Evolutionary conservation across 2,797 vertebrate species (phyloP).

Genomic region (Tokudaia tokunoshimensis): DNA sequence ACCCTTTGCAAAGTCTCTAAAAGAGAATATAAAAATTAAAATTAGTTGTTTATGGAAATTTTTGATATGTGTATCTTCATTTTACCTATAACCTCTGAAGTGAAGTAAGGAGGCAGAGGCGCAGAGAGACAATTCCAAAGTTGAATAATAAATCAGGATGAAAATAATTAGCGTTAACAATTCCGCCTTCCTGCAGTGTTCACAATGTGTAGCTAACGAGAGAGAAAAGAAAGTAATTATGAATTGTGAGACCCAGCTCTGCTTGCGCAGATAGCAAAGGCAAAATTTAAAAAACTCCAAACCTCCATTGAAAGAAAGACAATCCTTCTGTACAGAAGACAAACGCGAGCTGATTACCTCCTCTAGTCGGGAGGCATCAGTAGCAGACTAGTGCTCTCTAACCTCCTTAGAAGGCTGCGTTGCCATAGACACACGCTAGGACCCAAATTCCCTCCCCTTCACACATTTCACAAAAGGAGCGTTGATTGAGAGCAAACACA

Average conservation of each 20-base stretch:
- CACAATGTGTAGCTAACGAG: slow-evolving; percentile 52
- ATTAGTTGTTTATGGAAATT: slow-evolving; percentile 45
- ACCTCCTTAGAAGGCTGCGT: slow-evolving; percentile 24
- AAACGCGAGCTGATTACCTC: slow-evolving; percentile 68
- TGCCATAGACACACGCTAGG: slow-evolving; percentile 46
- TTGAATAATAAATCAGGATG: slow-evolving; percentile 61
- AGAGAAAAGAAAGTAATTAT: slow-evolving; percentile 65
- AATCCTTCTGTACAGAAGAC: slow-evolving; percentile 66
- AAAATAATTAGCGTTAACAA: slow-evolving; percentile 66
- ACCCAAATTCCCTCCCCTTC: slow-evolving; percentile 21
- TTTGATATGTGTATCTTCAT: slow-evolving; percentile 47
- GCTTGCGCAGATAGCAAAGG: slow-evolving; percentile 57
- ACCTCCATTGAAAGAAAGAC: slow-evolving; percentile 54
- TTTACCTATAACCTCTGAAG: slow-evolving; percentile 56
- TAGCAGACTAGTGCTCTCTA: neutral
- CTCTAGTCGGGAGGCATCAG: slow-evolving; percentile 9
- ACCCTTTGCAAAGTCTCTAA: neutral
- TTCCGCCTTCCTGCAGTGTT: slow-evolving; percentile 30
- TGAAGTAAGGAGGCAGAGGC: slow-evolving; percentile 49
- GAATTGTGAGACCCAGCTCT: slow-evolving; percentile 52
- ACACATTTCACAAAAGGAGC: slow-evolving; percentile 52
- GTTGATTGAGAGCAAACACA: slow-evolving; percentile 68
- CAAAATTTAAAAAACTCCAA: slow-evolving; percentile 66
- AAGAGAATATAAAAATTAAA: neutral
- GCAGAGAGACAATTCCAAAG: slow-evolving; percentile 59